Conservation (phyloP, 1,140 invertebrate species). For the Cephus cinctus region DNA sequence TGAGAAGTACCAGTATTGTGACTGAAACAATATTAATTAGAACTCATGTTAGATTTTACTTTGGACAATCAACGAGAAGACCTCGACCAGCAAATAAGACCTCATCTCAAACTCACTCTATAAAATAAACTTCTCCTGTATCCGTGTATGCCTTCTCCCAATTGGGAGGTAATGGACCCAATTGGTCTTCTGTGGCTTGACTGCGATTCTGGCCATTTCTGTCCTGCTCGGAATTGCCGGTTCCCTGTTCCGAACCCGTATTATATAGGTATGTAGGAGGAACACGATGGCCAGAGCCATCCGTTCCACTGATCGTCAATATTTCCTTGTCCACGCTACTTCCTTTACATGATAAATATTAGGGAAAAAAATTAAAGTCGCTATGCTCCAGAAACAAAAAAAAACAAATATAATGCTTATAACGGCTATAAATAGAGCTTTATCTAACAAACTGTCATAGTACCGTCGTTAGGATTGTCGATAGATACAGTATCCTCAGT, state of each 20-base stretch:
- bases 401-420: too few relatives aligned
- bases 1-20: constrained; percentile 93
- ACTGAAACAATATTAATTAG: constrained; percentile 57
- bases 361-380: not conserved
- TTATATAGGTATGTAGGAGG: constrained; percentile 52
- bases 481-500: constrained; percentile 44
- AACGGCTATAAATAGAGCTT: not conserved
- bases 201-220: constrained; percentile 29
- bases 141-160: constrained; percentile 98
- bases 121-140: constrained; percentile 95
- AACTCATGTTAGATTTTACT: constrained; percentile 9
- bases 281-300: constrained; percentile 40
- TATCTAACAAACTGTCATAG: not conserved
- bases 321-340: constrained; percentile 42
- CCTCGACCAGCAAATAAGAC: too few relatives aligned
- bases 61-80: too few relatives aligned
- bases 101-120: constrained; percentile 90
- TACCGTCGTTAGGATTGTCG: constrained; percentile 50
- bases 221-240: constrained; percentile 34
- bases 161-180: constrained; percentile 89
- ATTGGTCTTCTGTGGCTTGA: constrained; percentile 57
- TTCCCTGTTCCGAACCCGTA: constrained; percentile 36
- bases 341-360: constrained; percentile 13
- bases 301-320: constrained; percentile 35
- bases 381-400: too few relatives aligned